A percentile compares a stretch with the other conserved stretches of the same genome.
These are phyloP conservation scores for Leptopilina syphax DNA, from an alignment of 2,888 invertebrate species.

Conservation along the genomic window DNA sequence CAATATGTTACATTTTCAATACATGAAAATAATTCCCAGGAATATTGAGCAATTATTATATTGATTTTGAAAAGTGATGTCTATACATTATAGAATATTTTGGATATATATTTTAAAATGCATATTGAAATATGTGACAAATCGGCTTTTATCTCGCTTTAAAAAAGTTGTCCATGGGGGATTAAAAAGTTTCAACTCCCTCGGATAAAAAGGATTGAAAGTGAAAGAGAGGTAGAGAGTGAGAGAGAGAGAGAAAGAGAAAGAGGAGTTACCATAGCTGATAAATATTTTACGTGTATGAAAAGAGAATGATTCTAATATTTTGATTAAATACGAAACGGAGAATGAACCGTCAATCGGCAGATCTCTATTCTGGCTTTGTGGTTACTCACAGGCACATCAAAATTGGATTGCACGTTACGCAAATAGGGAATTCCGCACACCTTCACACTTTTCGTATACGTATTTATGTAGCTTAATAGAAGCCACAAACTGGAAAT, in stretches of 20 bases:
- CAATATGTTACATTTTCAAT: too few species aligned
- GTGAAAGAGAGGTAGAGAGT: too few species aligned
- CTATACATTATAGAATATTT: too few species aligned
- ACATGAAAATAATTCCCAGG: too few species aligned
- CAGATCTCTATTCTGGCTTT: slow-evolving; percentile 33
- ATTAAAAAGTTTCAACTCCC: background rate
- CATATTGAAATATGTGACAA: slow-evolving; percentile 8
- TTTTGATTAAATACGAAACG: slow-evolving; percentile 31
- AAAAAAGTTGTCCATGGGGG: slow-evolving; percentile 5
- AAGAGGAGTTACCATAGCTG: background rate
- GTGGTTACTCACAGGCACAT: slow-evolving; percentile 37
- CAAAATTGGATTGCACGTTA: slow-evolving; percentile 37
- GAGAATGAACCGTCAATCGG: slow-evolving; percentile 30
- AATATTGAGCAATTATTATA: too few species aligned
- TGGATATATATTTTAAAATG: background rate
- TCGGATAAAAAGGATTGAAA: background rate
- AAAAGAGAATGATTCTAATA: slow-evolving; percentile 32
- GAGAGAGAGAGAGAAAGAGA: background rate
- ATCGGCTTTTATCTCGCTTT: slow-evolving; percentile 8
- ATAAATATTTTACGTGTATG: slow-evolving; percentile 34
- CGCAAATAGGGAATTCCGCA: slow-evolving; percentile 39
- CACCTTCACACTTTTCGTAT: slow-evolving; percentile 34
- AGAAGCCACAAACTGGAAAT: slow-evolving; percentile 41
- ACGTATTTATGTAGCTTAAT: slow-evolving; percentile 39
- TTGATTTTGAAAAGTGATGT: too few species aligned